Base-by-base conservation (phyloP, 2,888 invertebrate species). In the Drosophila meridiana region DNA sequence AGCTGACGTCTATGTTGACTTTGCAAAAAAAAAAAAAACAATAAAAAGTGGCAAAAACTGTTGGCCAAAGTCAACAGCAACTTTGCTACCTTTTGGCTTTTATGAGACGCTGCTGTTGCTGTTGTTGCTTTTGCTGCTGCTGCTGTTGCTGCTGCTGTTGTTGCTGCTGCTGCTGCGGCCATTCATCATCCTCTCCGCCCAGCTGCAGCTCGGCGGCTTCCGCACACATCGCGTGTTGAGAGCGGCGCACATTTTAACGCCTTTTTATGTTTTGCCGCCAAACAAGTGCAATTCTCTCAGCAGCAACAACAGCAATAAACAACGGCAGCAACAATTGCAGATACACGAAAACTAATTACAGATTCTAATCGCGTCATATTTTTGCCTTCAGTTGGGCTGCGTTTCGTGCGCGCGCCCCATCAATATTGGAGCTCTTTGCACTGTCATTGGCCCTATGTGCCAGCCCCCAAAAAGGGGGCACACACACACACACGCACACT, bases 361-460 rank as follows among this genome's bases (percentile, higher is more conserved):
- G 90, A 90, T 91, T 91, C 90, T 91, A 91, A 90, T 90, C 90
- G 89, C 91, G 91, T 91, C 91, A 87, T 86, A 90, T 87, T 78
- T 83, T 86, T 81, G 68, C 56, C 50, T 67, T 62, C 67, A 77
- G 73, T 79, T 67, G 20, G 68, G 66, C 66, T 65, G 77, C 80
- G 70, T 89, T 88, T 80, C 90, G 91, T 90, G 90, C 72, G 82
- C 83, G 78, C 73, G 76, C 66, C 80, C 91, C 87, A 90, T 91
- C 91, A 90, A 90, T 90, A 89, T 89, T 47, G 34, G 20, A 56
- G 61, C 42, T 26, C n/a, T 72, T 78, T 69, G 73, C 81, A 13
- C 38, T 38, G 38, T 11, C 42, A 80, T 72, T 34, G 62, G 66
- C 53, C 65, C 69, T 60, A 26, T 42, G 45, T 40, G n/a, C 43